A percentile compares a stretch with the other conserved stretches of the same genome.
phyloP scores from a whole-genome alignment of 2,113 vertebrate species.

The Pontoporia blainvillei region DNA sequence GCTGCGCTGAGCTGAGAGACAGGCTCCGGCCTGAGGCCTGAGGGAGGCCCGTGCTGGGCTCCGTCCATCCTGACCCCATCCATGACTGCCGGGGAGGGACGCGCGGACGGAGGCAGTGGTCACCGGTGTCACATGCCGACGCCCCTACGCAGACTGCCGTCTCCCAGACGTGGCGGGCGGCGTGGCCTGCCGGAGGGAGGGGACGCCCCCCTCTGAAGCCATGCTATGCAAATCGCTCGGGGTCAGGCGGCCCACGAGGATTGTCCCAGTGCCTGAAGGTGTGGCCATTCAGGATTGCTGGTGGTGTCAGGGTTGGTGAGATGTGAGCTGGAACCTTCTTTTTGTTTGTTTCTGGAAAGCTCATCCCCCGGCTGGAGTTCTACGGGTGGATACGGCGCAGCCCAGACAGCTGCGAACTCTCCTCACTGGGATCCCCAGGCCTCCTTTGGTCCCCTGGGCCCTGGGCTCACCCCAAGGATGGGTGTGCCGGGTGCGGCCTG shows the following conservation, averaged over 20 bases:
- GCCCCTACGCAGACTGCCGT: accelerated
- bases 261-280: accelerated
- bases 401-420: not conserved
- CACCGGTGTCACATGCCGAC: accelerated
- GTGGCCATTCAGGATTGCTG: not conserved
- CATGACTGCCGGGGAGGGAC: accelerated
- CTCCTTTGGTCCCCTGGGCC: not conserved
- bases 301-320: not conserved
- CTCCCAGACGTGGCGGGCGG: accelerated
- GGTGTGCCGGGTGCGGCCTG: too few species aligned
- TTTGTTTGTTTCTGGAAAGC: not conserved
- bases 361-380: not conserved
- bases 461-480: not conserved
- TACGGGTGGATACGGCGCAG: accelerated
- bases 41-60: not conserved
- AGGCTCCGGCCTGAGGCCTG: accelerated
- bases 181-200: too few species aligned
- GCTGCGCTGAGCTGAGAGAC: not conserved
- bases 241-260: not conserved
- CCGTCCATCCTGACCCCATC: accelerated
- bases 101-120: accelerated
- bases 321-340: not conserved
- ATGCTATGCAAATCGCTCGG: not conserved
- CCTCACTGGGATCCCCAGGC: not conserved
- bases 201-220: not conserved